Evolutionary conservation across 2,888 invertebrate genomes (phyloP).

Genomic region (Drosophila mayaguana): DNA sequence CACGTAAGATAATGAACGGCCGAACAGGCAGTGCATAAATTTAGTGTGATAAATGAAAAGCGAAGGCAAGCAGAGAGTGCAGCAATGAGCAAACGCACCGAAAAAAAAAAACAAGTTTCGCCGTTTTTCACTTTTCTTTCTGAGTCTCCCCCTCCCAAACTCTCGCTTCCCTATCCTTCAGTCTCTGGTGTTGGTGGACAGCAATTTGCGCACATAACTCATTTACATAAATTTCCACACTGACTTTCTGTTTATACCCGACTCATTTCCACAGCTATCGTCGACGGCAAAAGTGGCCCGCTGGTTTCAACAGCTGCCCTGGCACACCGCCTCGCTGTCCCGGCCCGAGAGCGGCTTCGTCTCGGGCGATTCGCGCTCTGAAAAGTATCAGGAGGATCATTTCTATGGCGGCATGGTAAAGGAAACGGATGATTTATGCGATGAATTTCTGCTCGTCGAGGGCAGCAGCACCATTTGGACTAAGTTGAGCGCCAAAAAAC

Average conservation of each 20-base stretch:
- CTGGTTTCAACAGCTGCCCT: constrained; percentile 90
- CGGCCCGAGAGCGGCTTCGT: constrained; percentile 92
- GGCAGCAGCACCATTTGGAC: constrained; percentile 89
- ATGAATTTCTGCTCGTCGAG: constrained; percentile 88
- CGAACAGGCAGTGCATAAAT: constrained; percentile 70
- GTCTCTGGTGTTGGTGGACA: constrained; percentile 56
- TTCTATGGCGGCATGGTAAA: constrained; percentile 78
- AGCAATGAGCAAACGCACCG: constrained; percentile 20
- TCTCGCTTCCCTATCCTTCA: constrained; percentile 7
- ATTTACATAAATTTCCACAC: constrained; percentile 80
- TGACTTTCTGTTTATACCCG: constrained; percentile 53
- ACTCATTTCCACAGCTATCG: constrained; percentile 87
- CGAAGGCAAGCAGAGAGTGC: constrained; percentile 43
- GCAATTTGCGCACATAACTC: constrained; percentile 80
- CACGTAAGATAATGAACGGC: constrained; percentile 54
- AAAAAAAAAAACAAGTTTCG: constrained; percentile 61
- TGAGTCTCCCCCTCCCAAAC: background rate
- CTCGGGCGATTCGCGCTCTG: constrained; percentile 88
- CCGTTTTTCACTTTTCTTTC: constrained; percentile 61
- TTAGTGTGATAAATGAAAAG: constrained; percentile 73
- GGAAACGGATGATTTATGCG: constrained; percentile 85
- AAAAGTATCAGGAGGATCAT: constrained; percentile 86
- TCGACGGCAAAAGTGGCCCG: constrained; percentile 92
- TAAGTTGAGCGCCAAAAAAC: constrained; percentile 90
- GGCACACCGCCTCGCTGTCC: constrained; percentile 87